Evolutionary conservation across 1,140 invertebrate species (phyloP).

Genomic region (Popillia japonica): DNA sequence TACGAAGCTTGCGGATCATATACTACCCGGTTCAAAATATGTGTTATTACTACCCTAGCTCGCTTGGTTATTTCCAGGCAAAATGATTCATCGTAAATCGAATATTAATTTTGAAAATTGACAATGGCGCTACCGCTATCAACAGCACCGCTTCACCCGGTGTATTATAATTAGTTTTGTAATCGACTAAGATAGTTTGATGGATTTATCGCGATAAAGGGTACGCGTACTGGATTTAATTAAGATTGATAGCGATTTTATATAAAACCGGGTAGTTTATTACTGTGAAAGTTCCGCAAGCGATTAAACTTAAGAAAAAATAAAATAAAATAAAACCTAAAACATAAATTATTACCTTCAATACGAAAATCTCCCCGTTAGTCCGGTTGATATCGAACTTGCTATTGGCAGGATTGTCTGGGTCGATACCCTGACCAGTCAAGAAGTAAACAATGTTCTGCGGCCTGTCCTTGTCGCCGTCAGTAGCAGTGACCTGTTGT

Average conservation of each 20-base stretch:
- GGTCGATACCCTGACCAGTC: slow-evolving; percentile 95
- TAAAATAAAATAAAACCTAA: no score
- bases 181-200: slow-evolving; percentile 83
- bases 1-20: no score
- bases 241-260: no score
- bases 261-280: no score
- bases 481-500: slow-evolving; percentile 88
- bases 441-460: slow-evolving; percentile 97
- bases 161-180: slow-evolving; percentile 97
- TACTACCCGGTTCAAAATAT: background rate
- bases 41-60: background rate
- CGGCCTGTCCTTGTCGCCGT: slow-evolving; percentile 92
- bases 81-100: background rate
- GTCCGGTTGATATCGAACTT: slow-evolving; percentile 97
- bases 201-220: no score
- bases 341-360: slow-evolving; percentile 76
- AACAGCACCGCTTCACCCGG: slow-evolving; percentile 68
- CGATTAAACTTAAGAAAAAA: no score
- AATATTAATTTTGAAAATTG: slow-evolving; percentile 2
- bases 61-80: background rate
- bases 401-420: slow-evolving; percentile 91
- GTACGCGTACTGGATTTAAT: no score
- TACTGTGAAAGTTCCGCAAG: no score
- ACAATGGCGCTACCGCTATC: slow-evolving; percentile 76
- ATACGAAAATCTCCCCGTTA: slow-evolving; percentile 91